These are phyloP conservation scores for Zygothrica quintamaculata DNA, from an alignment of 2,888 invertebrate species.

Conservation along the genomic window DNA sequence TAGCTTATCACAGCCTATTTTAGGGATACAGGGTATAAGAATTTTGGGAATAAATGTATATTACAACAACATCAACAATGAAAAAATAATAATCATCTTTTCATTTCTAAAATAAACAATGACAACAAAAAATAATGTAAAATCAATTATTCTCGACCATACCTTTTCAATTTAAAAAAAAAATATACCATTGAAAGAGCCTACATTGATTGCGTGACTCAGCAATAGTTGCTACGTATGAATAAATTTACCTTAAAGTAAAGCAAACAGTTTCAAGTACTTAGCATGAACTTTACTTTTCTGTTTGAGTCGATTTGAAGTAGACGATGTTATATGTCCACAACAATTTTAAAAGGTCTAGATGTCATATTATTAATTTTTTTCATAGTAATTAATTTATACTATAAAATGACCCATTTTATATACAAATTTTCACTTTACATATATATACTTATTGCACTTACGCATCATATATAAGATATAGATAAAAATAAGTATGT, in stretches of 20 bases:
- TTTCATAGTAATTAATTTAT: not conserved
- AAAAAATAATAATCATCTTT: slow-evolving; percentile 68
- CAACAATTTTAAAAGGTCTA: slow-evolving; percentile 36
- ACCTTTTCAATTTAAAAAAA: slow-evolving; percentile 59
- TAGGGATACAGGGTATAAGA: slow-evolving; percentile 12
- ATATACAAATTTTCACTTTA: too few relatives aligned
- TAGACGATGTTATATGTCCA: slow-evolving; percentile 32
- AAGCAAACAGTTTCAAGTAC: slow-evolving; percentile 61
- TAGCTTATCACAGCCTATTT: not conserved
- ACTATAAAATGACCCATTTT: not conserved
- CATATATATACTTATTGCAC: not conserved
- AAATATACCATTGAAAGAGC: slow-evolving; percentile 57
- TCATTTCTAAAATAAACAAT: slow-evolving; percentile 74
- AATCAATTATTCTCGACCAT: slow-evolving; percentile 74
- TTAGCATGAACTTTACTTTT: slow-evolving; percentile 56
- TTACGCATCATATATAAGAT: too few relatives aligned
- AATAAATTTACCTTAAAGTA: slow-evolving; percentile 58
- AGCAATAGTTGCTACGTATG: slow-evolving; percentile 52
- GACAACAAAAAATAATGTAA: slow-evolving; percentile 68
- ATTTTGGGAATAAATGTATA: slow-evolving; percentile 15
- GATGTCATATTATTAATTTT: slow-evolving; percentile 22
- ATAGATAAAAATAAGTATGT: too few relatives aligned
- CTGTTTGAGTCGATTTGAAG: slow-evolving; percentile 25
- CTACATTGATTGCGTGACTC: slow-evolving; percentile 65
- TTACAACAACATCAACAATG: slow-evolving; percentile 46